Base-by-base conservation (phyloP, 2,888 invertebrate species). In the Scaptomyza cyrtandrae region DNA sequence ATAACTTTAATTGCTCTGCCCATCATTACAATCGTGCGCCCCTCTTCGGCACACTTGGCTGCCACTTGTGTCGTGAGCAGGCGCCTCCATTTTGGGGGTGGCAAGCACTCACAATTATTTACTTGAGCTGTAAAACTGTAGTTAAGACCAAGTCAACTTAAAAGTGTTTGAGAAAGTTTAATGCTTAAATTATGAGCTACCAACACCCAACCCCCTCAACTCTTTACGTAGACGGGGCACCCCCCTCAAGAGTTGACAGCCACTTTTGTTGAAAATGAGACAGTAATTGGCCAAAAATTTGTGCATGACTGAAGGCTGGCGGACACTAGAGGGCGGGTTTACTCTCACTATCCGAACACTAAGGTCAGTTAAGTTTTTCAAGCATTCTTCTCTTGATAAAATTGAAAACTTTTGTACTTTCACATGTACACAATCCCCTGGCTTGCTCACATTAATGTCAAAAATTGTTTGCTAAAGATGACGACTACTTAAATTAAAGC, bases 61-160 rank as follows among this genome's bases (percentile, higher is more conserved):
- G 37, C 43, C 50, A 52, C 54, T 71, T 71, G 71, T 56, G 71
- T 56, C 56, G 56, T 27, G 33, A 45, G 6, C 41, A 45, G 53
- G 37, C 65, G 46, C 55, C 69, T 63, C 53, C 45, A 43, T 52
- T 27, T 33, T 33, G 9, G 10, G 33, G 31, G 5, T 6, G 31
- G 64, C 49, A 71, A 44, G 39, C 43, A 62, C 57, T 70, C 81
- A 88, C 87, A 85, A 85, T 85, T 85, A 85, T 85, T 85, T 85
- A 89, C 85, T 84, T 84, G 89, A 88, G 89, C 84, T 89, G 86
- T 84, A 89, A 84, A 84, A 84, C 83, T 86, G 89, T 84, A 84
- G 84, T 88, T 89, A 89, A 84, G 89, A 67, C 89, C 89, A 86
- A 89, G 88, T 89, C 89, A 88, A 84, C 88, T 84, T 88, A 83